Percentiles rank a stretch among this genome's conserved stretches.
These are phyloP conservation scores for Cygnus olor DNA, from an alignment of 2,797 vertebrate genomes.

Conservation along the genomic window DNA sequence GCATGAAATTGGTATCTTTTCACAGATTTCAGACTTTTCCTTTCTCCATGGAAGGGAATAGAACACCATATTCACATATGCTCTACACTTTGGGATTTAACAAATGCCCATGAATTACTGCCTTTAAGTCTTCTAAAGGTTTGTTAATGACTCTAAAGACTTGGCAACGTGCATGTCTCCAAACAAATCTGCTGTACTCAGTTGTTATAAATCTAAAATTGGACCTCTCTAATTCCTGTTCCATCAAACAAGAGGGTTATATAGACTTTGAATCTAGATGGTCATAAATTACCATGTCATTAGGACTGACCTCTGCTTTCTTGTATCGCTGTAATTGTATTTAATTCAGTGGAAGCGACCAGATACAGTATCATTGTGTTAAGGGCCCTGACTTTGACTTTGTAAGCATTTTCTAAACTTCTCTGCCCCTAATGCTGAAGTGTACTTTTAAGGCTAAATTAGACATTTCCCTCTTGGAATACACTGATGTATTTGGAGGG, in stretches of 20 bases:
- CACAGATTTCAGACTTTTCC: not conserved
- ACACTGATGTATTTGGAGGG: not conserved
- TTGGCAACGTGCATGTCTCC: not conserved
- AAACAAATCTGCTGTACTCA: not conserved
- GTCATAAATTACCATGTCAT: not conserved
- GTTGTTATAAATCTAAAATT: not conserved
- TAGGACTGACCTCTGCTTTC: not conserved
- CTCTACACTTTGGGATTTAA: not conserved
- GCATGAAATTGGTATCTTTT: constrained; percentile 37
- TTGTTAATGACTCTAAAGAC: not conserved
- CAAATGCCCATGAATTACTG: not conserved
- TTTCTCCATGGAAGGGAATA: not conserved
- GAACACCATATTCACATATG: not conserved
- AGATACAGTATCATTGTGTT: not conserved
- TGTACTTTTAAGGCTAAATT: not conserved
- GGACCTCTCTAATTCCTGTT: not conserved
- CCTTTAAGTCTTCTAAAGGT: not conserved
- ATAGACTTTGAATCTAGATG: constrained; percentile 12
- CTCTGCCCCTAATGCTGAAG: not conserved
- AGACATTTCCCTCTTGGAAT: not conserved
- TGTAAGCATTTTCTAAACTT: not conserved
- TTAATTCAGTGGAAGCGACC: not conserved
- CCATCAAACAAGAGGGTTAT: not conserved
- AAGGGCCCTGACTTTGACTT: not conserved
- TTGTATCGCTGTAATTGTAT: not conserved